These are phyloP conservation scores for Trinorchestia longiramus DNA, from an alignment of 1,140 invertebrate species.

Conservation along the genomic window DNA sequence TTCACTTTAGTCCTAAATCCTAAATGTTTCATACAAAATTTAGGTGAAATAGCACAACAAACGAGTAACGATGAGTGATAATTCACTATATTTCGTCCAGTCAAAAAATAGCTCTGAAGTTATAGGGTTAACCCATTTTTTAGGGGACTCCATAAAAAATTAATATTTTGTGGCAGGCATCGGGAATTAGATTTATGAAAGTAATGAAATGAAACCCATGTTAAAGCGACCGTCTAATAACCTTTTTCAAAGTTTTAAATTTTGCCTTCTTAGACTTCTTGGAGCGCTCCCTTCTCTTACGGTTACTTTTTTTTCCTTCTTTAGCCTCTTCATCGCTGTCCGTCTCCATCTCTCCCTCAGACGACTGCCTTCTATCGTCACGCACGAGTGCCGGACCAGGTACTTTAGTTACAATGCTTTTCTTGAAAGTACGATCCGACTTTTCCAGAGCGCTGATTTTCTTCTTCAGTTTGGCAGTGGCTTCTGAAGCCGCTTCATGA, in stretches of 20 bases:
- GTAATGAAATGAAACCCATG: too few species aligned
- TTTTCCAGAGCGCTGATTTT: neutral
- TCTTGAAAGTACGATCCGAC: neutral
- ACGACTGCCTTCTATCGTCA: neutral
- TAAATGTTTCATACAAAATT: too few species aligned
- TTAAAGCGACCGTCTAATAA: neutral
- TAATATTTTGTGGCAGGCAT: too few species aligned
- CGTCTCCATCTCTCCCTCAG: neutral
- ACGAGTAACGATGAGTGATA: too few species aligned
- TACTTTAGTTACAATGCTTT: neutral
- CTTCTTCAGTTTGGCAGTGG: neutral
- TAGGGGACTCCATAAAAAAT: too few species aligned
- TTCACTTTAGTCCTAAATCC: too few species aligned
- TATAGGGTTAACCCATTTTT: too few species aligned
- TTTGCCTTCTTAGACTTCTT: slow-evolving; percentile 11
- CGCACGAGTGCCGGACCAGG: neutral
- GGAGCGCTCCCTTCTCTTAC: neutral
- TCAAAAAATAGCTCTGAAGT: too few species aligned
- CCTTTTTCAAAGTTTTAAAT: neutral
- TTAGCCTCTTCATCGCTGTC: neutral
- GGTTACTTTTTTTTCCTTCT: neutral
- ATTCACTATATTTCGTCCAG: too few species aligned
- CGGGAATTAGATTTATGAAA: too few species aligned
- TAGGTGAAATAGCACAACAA: too few species aligned
- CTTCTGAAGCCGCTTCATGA: neutral